Percentiles rank a stretch among this genome's conserved stretches.
Evolutionary conservation across 1,140 invertebrate genomes (phyloP).

Genomic region (Drosophila pseudoananassae): DNA sequence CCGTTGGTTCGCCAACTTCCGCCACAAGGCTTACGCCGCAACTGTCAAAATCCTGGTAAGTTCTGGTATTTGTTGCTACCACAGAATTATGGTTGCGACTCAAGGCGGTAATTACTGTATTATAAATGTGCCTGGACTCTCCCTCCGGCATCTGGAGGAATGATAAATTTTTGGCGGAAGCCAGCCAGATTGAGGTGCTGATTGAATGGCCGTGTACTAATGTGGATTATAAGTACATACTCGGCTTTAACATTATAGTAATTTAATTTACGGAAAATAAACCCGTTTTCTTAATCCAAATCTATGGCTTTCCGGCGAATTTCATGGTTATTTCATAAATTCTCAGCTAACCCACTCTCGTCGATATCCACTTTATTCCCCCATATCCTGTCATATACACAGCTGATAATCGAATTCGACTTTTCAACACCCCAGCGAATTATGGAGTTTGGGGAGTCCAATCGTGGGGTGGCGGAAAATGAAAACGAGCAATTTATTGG

Average conservation of each 20-base stretch:
- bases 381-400: slow-evolving; percentile 26
- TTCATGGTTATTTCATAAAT: slow-evolving; percentile 14
- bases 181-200: neutral
- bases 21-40: slow-evolving; percentile 47
- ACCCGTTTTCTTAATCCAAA: neutral
- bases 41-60: slow-evolving; percentile 26
- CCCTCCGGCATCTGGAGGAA: neutral
- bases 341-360: neutral
- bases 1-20: slow-evolving; percentile 46
- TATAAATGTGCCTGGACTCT: slow-evolving; percentile 30
- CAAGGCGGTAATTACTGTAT: slow-evolving; percentile 68
- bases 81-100: slow-evolving; percentile 56
- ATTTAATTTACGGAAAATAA: too few species aligned
- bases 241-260: neutral
- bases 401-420: slow-evolving; percentile 58
- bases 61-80: slow-evolving; percentile 43
- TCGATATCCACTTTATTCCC: neutral
- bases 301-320: neutral
- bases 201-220: neutral
- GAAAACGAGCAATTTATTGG: slow-evolving; percentile 56
- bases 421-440: slow-evolving; percentile 50
- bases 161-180: slow-evolving; percentile 25
- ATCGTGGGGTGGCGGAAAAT: slow-evolving; percentile 8
- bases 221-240: neutral
- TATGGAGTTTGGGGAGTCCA: slow-evolving; percentile 22